These are phyloP conservation scores for Potamarius usumacintae DNA, from an alignment of 2,113 vertebrate genomes.

Conservation along the genomic window DNA sequence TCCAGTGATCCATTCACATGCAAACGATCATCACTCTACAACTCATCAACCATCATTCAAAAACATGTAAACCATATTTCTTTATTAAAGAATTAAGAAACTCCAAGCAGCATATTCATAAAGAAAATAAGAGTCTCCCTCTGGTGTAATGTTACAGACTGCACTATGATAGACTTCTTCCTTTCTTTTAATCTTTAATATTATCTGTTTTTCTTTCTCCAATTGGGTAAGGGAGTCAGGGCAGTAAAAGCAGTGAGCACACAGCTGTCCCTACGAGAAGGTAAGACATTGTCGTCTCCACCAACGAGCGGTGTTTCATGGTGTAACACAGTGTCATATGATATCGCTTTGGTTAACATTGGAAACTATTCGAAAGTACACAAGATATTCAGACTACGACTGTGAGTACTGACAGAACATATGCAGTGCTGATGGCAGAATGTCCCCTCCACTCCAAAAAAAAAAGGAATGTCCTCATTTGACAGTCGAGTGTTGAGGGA, in stretches of 20 bases:
- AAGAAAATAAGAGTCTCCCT: constrained; percentile 72
- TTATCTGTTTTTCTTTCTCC: constrained; percentile 38
- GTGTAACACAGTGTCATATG: constrained; percentile 58
- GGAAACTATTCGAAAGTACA: constrained; percentile 46
- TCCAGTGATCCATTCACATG: neutral
- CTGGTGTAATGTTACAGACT: constrained; percentile 64
- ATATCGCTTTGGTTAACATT: constrained; percentile 61
- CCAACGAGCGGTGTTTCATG: constrained; percentile 20
- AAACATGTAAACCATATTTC: constrained; percentile 70
- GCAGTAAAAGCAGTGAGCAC: constrained; percentile 2
- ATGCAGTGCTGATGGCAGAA: constrained; percentile 17
- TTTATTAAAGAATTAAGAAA: constrained; percentile 81
- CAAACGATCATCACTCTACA: neutral
- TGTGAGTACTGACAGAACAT: constrained; percentile 12
- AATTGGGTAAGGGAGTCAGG: constrained; percentile 13
- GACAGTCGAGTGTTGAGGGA: neutral
- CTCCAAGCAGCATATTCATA: constrained; percentile 78
- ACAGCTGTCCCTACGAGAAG: constrained; percentile 35
- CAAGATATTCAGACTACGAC: constrained; percentile 46
- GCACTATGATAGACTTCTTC: constrained; percentile 52
- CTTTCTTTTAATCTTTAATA: constrained; percentile 23
- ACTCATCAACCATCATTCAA: constrained; percentile 26
- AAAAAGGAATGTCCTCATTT: neutral
- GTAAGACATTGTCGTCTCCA: constrained; percentile 29
- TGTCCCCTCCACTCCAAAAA: neutral